A percentile compares a stretch with the other conserved stretches of the same genome.
These are phyloP conservation scores for Caerostris darwini DNA, from an alignment of 1,140 invertebrate genomes.

Conservation along the genomic window DNA sequence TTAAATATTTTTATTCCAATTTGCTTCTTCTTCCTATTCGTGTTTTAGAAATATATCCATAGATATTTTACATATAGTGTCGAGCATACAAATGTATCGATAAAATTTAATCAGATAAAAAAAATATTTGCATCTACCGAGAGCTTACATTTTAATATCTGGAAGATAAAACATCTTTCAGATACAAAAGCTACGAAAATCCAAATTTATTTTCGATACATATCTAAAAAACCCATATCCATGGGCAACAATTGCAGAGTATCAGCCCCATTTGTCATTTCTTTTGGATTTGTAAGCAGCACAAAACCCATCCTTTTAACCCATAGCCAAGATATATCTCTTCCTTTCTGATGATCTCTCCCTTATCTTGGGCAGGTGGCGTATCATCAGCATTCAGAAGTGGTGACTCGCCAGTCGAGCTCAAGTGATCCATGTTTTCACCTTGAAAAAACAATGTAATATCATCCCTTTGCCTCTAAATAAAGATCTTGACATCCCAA, in stretches of 20 bases:
- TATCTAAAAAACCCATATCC: neutral
- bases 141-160: too few relatives aligned
- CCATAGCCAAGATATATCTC: conserved; percentile 25
- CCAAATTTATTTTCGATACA: neutral
- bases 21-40: too few relatives aligned
- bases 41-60: too few relatives aligned
- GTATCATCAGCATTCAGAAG: conserved; percentile 61
- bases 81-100: too few relatives aligned
- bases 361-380: conserved; percentile 15
- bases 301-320: neutral
- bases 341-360: neutral
- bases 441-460: conserved; percentile 76
- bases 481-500: conserved; percentile 76
- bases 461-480: conserved; percentile 69
- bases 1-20: too few relatives aligned
- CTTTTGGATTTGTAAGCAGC: neutral
- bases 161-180: neutral
- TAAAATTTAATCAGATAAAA: too few relatives aligned
- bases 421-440: conserved; percentile 76
- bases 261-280: neutral
- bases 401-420: conserved; percentile 26
- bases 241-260: neutral
- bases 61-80: too few relatives aligned
- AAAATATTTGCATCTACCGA: too few relatives aligned
- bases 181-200: neutral